These are phyloP conservation scores for Oeneis ivallda DNA, from an alignment of 2,888 invertebrate genomes.

Conservation along the genomic window DNA sequence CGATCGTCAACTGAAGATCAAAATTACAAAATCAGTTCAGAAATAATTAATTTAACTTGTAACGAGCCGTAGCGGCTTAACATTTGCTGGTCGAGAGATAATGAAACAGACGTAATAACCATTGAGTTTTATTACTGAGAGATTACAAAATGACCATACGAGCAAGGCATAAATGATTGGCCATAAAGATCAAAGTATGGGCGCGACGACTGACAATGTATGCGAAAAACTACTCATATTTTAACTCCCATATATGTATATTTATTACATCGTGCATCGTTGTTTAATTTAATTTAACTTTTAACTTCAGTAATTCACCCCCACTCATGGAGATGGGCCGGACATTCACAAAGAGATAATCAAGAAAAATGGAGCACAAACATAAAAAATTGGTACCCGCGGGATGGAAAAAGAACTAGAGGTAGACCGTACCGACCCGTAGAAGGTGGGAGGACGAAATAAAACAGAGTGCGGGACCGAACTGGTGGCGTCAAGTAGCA, in stretches of 20 bases:
- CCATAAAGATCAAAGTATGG: conserved; percentile 62
- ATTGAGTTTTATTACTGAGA: conserved; percentile 67
- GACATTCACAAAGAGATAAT: too few relatives aligned
- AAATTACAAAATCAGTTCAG: conserved; percentile 35
- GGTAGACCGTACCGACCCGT: too few relatives aligned
- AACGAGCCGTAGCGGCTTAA: conserved; percentile 41
- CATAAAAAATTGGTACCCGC: too few relatives aligned
- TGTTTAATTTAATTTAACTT: conserved; percentile 11
- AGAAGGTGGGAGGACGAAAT: too few relatives aligned
- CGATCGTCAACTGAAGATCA: conserved; percentile 23
- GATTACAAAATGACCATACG: conserved; percentile 71
- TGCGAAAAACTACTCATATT: conserved; percentile 20
- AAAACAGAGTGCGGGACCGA: too few relatives aligned
- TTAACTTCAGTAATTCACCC: too few relatives aligned
- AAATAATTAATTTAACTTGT: conserved; percentile 38
- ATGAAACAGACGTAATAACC: conserved; percentile 62
- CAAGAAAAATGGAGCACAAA: too few relatives aligned
- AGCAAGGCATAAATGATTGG: conserved; percentile 66
- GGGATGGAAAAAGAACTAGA: too few relatives aligned
- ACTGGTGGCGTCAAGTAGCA: too few relatives aligned
- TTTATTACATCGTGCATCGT: too few relatives aligned
- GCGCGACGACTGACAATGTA: conserved; percentile 62
- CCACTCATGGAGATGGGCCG: too few relatives aligned
- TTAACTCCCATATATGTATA: neutral
- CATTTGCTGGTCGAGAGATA: conserved; percentile 55